Base-by-base conservation (phyloP, 2,888 invertebrate genomes). In the Drosophila cracens region DNA sequence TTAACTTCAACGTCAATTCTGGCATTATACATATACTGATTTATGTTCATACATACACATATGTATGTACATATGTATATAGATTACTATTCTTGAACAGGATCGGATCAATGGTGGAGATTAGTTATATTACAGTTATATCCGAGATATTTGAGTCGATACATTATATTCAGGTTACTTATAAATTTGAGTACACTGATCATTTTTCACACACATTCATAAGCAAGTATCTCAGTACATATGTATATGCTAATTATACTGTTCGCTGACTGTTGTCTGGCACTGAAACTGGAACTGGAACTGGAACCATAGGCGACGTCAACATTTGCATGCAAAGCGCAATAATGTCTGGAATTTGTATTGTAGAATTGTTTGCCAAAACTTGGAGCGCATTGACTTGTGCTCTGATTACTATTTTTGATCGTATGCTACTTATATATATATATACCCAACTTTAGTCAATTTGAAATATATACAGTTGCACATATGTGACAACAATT, bases 311-410 rank as follows among this genome's bases (percentile, higher is more conserved):
- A 16, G 27, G 1, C 46, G 46, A 16, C 27, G 16, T 38, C 40
- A 57, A 69, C 62, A 78, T 78, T 80, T 71, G 81, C 81, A 80
- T 78, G 77, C 81, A 51, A 62, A 59, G 72, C 62, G 62, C 81
- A 71, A 65, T 62, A 72, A 76, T 80, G 76, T 80, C 64, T 69
- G 68, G 66, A 72, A 74, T 74, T 74, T 66, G n/a, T 70, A 59
- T 72, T 70, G 54, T 54, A 34, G 40, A 31, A 58, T 58, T 43
- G 57, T 33, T 58, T 58, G 57, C 38, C 29, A 31, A 43, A 40
- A 40, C 49, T 29, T 25, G 46, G 8, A 46, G 46, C 29, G 21
- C 40, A 57, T 40, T 57, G 56, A 57, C 56, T 49, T 49, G 49
- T 49, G 18, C 48, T 49, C 27, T 5, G 10, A 49, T 25, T 27